Evolutionary conservation across 2,888 invertebrate genomes (phyloP), one percentile per base, ranked within the genome.

Genomic region (Lagria hirta): DNA sequence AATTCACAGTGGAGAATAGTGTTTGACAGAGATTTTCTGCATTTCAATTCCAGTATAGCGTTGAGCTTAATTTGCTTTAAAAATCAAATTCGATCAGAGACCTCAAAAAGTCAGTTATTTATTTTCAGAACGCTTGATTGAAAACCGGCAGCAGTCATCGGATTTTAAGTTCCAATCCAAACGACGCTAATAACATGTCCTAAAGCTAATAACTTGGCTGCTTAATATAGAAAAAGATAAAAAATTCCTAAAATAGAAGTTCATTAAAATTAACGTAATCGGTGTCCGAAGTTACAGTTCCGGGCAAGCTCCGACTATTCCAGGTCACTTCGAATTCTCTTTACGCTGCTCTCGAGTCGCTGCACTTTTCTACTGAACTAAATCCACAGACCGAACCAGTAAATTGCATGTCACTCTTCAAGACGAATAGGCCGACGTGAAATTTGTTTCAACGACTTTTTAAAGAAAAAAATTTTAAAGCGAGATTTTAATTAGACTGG

Each of bases 381-480:
- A 65, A 65, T 65, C 64, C 66, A 58, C 57, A 55, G 52, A 58
- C 55, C 59, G 61, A 60, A 57, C 55, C 61, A 62, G 65, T 67
- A 69, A 69, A 69, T 69, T 69, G 69, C 66, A 62, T 66, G 69
- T 69, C 69, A 68, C 64, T 66, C 65, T 54, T 51, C 54, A 69
- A 69, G 67, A 69, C 67, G 65, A 67, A 69, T 69, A 68, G 68
- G 64, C 65, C 61, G 62, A 68, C 66, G 68, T 66, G 66, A 64
- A 69, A 67, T 69, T 68, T 66, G 65, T 67, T 65, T 64, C 63
- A 68, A 68, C 62, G 65, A 69, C 62, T 63, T 65, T 47, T 49
- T 36, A 40, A 51, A 48, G 52, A 52, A 16, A 17, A 41, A 45
- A 45, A 37, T 28, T 17, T 15, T 5, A 18, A 18, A 18, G 20